Base-by-base conservation (phyloP, 2,797 vertebrate species). In the Ctenopoma kingsleyae region DNA sequence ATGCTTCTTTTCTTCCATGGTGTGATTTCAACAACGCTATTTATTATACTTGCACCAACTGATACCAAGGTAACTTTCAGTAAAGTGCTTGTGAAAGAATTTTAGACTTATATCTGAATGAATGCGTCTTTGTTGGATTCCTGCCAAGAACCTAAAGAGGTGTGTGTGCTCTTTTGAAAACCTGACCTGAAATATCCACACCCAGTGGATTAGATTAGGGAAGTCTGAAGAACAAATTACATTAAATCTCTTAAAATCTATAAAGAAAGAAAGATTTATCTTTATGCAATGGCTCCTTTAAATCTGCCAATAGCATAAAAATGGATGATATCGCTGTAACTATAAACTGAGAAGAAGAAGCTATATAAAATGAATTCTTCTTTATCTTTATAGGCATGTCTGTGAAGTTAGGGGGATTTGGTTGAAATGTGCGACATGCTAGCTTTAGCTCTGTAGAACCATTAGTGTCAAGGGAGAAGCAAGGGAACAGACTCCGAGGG, bases 371-470 rank as follows among this genome's bases (percentile, higher is more conserved):
- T 72, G 50, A 86, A 78, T 88, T 81, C 55, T 47, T 80, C 77
- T 87, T 90, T 89, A 91, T 91, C 87, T 90, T 87, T 87, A 86
- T 76, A 86, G 85, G 87, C 87, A 87, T 86, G 87, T 86, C 91
- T 89, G 85, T 89, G 87, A 91, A 91, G 90, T 92, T 73, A 20
- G 75, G 78, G 69, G 89, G 87, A 90, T 91, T 92, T 87, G 83
- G 81, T 87, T 80, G 67, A 90, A 89, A 87, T 87, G 81, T 88
- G 80, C 40, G 67, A 85, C 89, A 85, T 87, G 82, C 82, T 76
- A 88, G 88, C 87, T 85, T 86, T 82, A 67, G 80, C 84, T 90
- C 83, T 58, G 65, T 69, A 60, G 77, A 84, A 73, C 88, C 86
- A 88, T 90, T 84, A 83, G 79, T 90, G 89, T 91, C 87, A 86